A percentile compares a stretch with the other conserved stretches of the same genome.
These are phyloP conservation scores for Conus ventricosus DNA, from an alignment of 1,140 invertebrate species.

Conservation along the genomic window DNA sequence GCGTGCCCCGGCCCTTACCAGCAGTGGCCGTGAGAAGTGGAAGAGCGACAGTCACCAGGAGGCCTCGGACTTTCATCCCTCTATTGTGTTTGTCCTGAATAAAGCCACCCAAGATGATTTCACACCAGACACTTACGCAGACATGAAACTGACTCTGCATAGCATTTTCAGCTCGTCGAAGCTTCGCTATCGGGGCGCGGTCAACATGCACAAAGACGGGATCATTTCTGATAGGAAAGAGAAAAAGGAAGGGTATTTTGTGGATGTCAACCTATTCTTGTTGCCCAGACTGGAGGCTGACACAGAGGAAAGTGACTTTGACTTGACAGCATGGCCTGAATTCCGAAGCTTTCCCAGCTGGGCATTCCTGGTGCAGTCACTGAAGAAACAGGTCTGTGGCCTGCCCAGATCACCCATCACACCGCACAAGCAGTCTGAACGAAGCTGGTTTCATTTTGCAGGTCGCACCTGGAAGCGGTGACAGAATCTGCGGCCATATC, in stretches of 20 bases:
- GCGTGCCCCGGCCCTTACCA: constrained; percentile 82
- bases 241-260: constrained; percentile 75
- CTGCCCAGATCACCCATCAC: constrained; percentile 78
- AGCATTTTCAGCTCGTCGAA: constrained; percentile 83
- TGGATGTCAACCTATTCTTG: constrained; percentile 84
- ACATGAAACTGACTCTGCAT: constrained; percentile 81
- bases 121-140: constrained; percentile 79
- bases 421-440: constrained; percentile 68
- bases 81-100: constrained; percentile 84
- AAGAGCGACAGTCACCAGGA: constrained; percentile 58
- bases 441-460: constrained; percentile 82
- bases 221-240: constrained; percentile 31
- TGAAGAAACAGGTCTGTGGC: constrained; percentile 83
- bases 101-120: constrained; percentile 84
- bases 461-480: constrained; percentile 88
- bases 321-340: constrained; percentile 60
- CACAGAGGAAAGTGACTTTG: constrained; percentile 75
- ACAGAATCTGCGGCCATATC: constrained; percentile 87
- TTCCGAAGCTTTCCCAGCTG: constrained; percentile 83
- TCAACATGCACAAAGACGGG: constrained; percentile 39
- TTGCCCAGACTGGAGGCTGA: constrained; percentile 80
- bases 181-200: constrained; percentile 81
- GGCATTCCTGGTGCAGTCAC: constrained; percentile 79
- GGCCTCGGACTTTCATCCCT: constrained; percentile 49
- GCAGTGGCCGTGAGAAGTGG: constrained; percentile 42